Conservation (phyloP, 2,113 vertebrate genomes). For the Amazona guildingii region DNA sequence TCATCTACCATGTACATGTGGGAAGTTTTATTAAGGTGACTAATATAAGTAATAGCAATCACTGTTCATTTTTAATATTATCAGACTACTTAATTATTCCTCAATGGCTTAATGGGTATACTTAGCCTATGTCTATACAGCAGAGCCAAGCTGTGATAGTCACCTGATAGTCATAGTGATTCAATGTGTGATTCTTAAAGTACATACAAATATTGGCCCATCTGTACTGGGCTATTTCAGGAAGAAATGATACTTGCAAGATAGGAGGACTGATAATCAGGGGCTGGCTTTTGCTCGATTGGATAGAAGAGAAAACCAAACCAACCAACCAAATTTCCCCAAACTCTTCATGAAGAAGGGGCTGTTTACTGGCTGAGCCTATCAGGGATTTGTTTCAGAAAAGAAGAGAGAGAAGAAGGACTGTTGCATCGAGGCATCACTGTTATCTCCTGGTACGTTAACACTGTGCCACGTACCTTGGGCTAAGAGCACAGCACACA, state of each 20-base stretch:
- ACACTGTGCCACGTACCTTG: accelerated
- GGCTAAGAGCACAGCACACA: neutral
- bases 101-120: neutral
- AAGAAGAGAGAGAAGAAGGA: neutral
- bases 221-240: neutral
- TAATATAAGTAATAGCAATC: neutral
- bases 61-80: neutral
- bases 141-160: neutral
- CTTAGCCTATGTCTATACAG: neutral
- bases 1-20: neutral
- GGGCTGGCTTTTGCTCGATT: neutral
- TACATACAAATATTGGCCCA: accelerated
- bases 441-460: no score
- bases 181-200: neutral
- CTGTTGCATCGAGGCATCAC: neutral
- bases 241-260: neutral
- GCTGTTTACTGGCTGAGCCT: neutral
- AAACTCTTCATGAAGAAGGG: neutral
- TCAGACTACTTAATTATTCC: neutral
- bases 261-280: neutral
- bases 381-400: neutral
- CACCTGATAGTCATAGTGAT: neutral
- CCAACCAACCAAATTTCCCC: no score
- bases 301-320: neutral
- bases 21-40: neutral